Base-by-base conservation (phyloP, 2,113 vertebrate genomes). In the Aldabrachelys gigantea region DNA sequence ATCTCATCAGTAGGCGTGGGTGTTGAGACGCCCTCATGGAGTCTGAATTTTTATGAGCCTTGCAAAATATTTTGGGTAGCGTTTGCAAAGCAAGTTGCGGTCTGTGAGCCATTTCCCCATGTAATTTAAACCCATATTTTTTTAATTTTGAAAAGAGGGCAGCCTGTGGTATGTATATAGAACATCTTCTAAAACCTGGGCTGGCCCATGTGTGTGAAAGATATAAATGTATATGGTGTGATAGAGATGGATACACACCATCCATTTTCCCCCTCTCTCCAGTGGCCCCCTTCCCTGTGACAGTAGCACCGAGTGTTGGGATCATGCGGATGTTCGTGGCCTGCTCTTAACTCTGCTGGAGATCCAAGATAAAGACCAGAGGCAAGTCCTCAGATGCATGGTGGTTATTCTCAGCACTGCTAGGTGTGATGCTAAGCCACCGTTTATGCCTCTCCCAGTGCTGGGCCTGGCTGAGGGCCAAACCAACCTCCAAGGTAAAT, bases 41-140 rank as follows among this genome's bases (percentile, higher is more conserved):
- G 49, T 50, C 47, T n/a, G 76, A 53, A 91, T 79, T 41, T 72
- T 38, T 72, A 38, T 38, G 65, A 72, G 65, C 65, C 85, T 89
- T 76, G 84, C 53, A 83, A 91, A 89, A 88, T 52, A 3, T 38
- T 1, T 0, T 75, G 57, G 47, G 56, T 84, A 65, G 17, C 56
- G 82, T 56, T 27, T 72, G 79, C 38, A 81, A 27, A 10, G 16
- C 88, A 56, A 80, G 53, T 13, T 84, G 76, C 75, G 93, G 91
- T 69, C 89, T 84, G 88, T 31, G 14, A 69, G n/a, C 76, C 11
- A 6, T 9, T 75, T 82, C 90, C 69, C 86, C 49, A 0, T 41
- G 91, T 80, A 92, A 96, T 47, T 76, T 49, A 85, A 97, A 38
- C 82, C 84, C 52, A 3, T 1, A 38, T 90, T 93, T 95, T 93